Conservation (phyloP, 2,113 vertebrate species). For the Callospermophilus lateralis region DNA sequence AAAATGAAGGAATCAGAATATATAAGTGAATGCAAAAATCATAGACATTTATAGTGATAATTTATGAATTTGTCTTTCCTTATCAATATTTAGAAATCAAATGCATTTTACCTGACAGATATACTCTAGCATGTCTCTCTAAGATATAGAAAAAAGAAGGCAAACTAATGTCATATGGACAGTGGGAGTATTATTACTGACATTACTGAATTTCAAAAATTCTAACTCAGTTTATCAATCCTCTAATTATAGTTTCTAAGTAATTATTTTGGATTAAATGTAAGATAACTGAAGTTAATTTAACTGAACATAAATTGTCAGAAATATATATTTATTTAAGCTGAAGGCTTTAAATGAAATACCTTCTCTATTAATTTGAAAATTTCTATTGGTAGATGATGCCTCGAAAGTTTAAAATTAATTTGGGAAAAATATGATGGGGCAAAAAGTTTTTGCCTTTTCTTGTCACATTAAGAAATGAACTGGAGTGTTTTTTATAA, state of each 20-base stretch:
- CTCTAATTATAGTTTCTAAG: conserved; percentile 41
- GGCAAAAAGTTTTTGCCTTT: neutral
- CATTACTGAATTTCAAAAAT: neutral
- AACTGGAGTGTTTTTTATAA: neutral
- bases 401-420: conserved; percentile 13
- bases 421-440: neutral
- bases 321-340: neutral
- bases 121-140: neutral
- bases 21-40: neutral
- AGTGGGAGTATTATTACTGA: neutral
- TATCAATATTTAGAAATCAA: conserved; percentile 1
- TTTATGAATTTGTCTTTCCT: neutral
- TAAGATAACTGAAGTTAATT: conserved; percentile 29
- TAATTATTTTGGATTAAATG: neutral
- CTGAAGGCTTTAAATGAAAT: conserved; percentile 7
- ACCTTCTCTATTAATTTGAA: neutral
- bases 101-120: neutral
- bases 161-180: neutral
- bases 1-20: neutral
- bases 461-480: neutral
- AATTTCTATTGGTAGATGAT: neutral
- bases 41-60: neutral
- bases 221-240: neutral
- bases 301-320: neutral
- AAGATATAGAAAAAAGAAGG: neutral